Evolutionary conservation across 2,888 invertebrate genomes (phyloP).

Genomic region (Drosophila vallismaia): DNA sequence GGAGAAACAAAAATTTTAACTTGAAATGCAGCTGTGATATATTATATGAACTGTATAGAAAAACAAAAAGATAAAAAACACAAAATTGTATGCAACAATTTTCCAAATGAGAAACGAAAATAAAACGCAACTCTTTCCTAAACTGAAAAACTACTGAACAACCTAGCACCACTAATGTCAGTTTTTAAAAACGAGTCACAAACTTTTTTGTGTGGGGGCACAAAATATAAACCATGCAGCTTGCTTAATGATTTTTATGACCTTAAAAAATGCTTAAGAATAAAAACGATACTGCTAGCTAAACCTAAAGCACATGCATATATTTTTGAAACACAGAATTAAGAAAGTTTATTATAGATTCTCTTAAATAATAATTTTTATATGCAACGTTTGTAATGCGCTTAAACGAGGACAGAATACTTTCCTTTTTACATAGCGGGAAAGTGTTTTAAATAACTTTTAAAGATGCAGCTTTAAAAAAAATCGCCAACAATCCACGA

Average conservation of each 20-base stretch:
- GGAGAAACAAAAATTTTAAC: conserved; percentile 50
- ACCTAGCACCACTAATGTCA: conserved; percentile 44
- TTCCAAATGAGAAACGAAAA: conserved; percentile 37
- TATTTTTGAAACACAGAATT: conserved; percentile 44
- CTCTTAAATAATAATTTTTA: conserved; percentile 1
- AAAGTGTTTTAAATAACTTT: background rate
- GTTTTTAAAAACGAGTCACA: conserved; percentile 50
- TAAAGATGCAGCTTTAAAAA: background rate
- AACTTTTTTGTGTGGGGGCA: conserved; percentile 50
- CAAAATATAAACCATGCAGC: conserved; percentile 22
- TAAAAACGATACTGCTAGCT: conserved; percentile 6
- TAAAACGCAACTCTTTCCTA: conserved; percentile 41
- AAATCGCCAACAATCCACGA: background rate
- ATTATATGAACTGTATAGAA: conserved; percentile 64
- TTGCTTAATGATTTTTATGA: conserved; percentile 48
- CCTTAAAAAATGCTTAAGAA: conserved; percentile 55
- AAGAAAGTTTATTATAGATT: conserved; percentile 2
- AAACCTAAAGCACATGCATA: conserved; percentile 13
- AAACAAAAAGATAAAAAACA: conserved; percentile 25
- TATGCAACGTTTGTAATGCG: background rate
- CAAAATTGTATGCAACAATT: conserved; percentile 41
- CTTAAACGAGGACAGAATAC: background rate
- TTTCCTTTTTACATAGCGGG: background rate
- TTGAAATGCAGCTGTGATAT: conserved; percentile 76
- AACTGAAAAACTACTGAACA: conserved; percentile 37